These are phyloP conservation scores for Ashinkailepas kermadecensis DNA, from an alignment of 2,888 invertebrate genomes.

Conservation along the genomic window DNA sequence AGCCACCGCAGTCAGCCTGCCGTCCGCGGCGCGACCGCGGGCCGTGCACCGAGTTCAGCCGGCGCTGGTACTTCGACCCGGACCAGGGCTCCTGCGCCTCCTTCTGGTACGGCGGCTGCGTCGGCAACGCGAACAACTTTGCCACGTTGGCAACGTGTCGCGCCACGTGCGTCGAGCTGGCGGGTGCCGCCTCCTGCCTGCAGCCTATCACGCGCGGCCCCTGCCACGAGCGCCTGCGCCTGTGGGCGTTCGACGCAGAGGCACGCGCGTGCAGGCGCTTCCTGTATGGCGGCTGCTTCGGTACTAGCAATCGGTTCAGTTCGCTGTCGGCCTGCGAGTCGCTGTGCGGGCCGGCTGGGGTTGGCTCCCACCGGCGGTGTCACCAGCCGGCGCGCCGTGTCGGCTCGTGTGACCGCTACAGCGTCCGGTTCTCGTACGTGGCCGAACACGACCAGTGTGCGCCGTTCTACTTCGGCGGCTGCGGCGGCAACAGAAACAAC, in stretches of 20 bases:
- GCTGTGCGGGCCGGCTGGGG: slow-evolving; percentile 60
- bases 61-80: slow-evolving; percentile 79
- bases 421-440: slow-evolving; percentile 72
- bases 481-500: slow-evolving; percentile 84
- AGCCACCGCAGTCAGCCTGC: not conserved
- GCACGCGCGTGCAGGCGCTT: slow-evolving; percentile 75
- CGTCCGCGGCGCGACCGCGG: slow-evolving; percentile 55
- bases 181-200: slow-evolving; percentile 62
- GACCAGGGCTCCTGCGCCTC: slow-evolving; percentile 76
- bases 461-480: slow-evolving; percentile 82
- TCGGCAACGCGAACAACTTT: slow-evolving; percentile 81
- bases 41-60: slow-evolving; percentile 68
- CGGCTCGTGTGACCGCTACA: slow-evolving; percentile 37
- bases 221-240: slow-evolving; percentile 67
- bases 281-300: slow-evolving; percentile 82
- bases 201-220: slow-evolving; percentile 74
- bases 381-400: slow-evolving; percentile 62
- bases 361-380: slow-evolving; percentile 67
- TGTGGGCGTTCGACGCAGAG: slow-evolving; percentile 73
- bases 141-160: slow-evolving; percentile 72
- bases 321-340: slow-evolving; percentile 65
- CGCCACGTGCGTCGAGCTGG: slow-evolving; percentile 67
- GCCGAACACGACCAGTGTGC: slow-evolving; percentile 62
- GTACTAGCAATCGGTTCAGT: slow-evolving; percentile 81
- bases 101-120: slow-evolving; percentile 64